Conservation (phyloP, 2,888 invertebrate species). For the Sipha maydis region DNA sequence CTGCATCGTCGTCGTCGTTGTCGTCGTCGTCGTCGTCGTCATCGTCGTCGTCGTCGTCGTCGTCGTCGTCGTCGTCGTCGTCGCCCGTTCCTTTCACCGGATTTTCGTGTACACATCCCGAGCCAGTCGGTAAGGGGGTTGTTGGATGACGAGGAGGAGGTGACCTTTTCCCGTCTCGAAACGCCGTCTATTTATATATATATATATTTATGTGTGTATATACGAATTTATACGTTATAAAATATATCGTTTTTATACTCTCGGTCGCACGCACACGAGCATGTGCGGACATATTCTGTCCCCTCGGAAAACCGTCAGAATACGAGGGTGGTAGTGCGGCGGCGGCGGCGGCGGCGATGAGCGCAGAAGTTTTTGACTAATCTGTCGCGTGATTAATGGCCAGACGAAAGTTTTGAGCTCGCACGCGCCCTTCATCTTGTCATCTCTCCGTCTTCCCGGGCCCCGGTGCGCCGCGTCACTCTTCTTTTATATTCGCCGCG, state of each 20-base stretch:
- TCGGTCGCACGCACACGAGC: background rate
- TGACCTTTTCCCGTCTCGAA: slow-evolving; percentile 28
- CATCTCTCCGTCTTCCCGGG: background rate
- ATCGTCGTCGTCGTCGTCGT: background rate
- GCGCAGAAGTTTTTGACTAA: slow-evolving; percentile 60
- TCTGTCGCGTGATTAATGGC: slow-evolving; percentile 62
- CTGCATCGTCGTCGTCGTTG: background rate
- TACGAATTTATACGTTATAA: background rate
- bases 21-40: background rate
- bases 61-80: background rate
- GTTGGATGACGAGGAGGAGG: background rate
- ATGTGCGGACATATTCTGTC: background rate
- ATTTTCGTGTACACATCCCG: background rate
- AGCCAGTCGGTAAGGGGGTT: background rate
- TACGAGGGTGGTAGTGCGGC: background rate
- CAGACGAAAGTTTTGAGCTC: slow-evolving; percentile 47
- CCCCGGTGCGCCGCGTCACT: background rate
- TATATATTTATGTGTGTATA: too few species aligned
- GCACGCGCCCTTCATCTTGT: background rate
- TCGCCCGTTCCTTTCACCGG: background rate
- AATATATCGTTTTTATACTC: slow-evolving; percentile 49
- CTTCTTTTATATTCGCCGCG: slow-evolving; percentile 41
- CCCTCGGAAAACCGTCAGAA: slow-evolving; percentile 35
- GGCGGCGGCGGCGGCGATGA: slow-evolving; percentile 21
- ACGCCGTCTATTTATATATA: background rate